phyloP scores from a whole-genome alignment of 2,113 vertebrate genomes.

The Brachirus orientalis region DNA sequence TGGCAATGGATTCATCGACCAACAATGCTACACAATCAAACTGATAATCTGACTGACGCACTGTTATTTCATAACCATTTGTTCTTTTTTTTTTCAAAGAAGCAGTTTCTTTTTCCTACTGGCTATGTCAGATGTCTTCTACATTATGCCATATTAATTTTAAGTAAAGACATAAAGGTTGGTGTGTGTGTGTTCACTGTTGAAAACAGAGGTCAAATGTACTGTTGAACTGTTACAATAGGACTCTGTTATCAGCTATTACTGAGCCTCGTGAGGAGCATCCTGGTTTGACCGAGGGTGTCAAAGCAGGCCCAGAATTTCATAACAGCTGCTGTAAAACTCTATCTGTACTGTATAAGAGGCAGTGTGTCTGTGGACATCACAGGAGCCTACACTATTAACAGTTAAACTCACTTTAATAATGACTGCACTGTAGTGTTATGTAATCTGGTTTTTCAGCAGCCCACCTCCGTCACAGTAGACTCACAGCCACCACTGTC shows the following conservation, averaged over 20 bases:
- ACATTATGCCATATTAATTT: neutral
- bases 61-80: no score
- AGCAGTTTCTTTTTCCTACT: no score
- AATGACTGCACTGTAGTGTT: slow-evolving; percentile 33
- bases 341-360: neutral
- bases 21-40: no score
- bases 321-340: slow-evolving; percentile 36
- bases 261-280: slow-evolving; percentile 53
- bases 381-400: slow-evolving; percentile 3
- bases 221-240: slow-evolving; percentile 35
- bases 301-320: slow-evolving; percentile 32
- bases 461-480: neutral
- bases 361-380: slow-evolving; percentile 13
- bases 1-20: no score
- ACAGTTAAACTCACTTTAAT: neutral
- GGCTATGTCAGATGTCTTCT: no score
- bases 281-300: slow-evolving; percentile 38
- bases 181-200: slow-evolving; percentile 21
- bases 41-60: no score
- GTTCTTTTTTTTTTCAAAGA: no score
- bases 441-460: neutral
- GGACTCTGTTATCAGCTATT: slow-evolving; percentile 44
- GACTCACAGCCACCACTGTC: neutral
- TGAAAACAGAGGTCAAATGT: slow-evolving; percentile 20
- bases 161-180: slow-evolving; percentile 8